Percentiles rank a stretch among this genome's conserved stretches.
Conservation (phyloP, 2,797 vertebrate species). For the Brachymystax lenok region DNA sequence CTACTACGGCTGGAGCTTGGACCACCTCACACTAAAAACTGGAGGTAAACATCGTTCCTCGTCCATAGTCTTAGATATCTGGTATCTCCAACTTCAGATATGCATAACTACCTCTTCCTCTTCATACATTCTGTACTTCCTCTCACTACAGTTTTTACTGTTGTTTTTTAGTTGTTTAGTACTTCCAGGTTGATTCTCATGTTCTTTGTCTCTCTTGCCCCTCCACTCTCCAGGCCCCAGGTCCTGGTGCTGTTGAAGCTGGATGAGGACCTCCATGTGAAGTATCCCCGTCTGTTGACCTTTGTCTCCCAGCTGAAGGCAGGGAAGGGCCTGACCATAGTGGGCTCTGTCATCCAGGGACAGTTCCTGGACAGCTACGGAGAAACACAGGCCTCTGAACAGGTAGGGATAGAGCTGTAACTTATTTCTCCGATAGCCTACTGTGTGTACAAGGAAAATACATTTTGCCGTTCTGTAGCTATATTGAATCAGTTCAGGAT, state of each 20-base stretch:
- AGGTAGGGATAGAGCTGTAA: constrained; percentile 70
- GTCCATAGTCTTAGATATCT: not conserved
- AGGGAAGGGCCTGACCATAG: constrained; percentile 95
- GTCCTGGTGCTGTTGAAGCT: constrained; percentile 93
- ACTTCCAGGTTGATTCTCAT: not conserved
- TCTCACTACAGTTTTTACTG: not conserved
- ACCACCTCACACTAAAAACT: constrained; percentile 98
- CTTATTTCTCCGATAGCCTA: too few species aligned
- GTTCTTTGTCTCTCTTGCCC: not conserved
- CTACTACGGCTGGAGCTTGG: constrained; percentile 91
- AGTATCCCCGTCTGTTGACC: constrained; percentile 93
- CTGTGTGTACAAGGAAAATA: too few species aligned
- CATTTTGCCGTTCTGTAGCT: too few species aligned
- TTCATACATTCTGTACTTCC: not conserved
- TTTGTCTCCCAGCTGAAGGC: constrained; percentile 97
- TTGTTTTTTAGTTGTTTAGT: too few species aligned
- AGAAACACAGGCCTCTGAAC: constrained; percentile 95
- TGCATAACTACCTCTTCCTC: not conserved
- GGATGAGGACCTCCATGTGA: constrained; percentile 95
- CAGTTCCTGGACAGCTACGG: constrained; percentile 95
- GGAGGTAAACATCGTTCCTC: constrained; percentile 80
- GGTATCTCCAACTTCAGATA: not conserved
- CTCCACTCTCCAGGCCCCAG: constrained; percentile 81
- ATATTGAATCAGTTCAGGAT: too few species aligned
- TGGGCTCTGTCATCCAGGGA: constrained; percentile 93